A percentile compares a stretch with the other conserved stretches of the same genome.
phyloP scores from a whole-genome alignment of 2,888 invertebrate species.

The Onthophagus sagittarius region DNA sequence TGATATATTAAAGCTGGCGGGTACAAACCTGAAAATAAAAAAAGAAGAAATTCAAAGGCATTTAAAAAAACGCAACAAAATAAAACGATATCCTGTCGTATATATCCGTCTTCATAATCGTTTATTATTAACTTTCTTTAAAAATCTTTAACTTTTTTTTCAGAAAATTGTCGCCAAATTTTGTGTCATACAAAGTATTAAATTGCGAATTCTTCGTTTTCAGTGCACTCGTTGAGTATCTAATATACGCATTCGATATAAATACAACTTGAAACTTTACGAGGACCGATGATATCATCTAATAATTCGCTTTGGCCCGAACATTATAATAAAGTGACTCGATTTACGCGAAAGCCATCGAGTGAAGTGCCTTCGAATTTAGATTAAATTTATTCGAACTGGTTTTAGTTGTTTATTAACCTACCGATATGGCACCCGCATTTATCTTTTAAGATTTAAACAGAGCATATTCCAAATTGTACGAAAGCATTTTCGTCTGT shows the following conservation, averaged over 20 bases:
- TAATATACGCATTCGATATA: background rate
- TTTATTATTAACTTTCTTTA: background rate
- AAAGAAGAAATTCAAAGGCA: background rate
- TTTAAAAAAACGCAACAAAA: background rate
- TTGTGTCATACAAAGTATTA: too few species aligned
- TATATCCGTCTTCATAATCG: background rate
- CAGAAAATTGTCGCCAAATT: too few species aligned
- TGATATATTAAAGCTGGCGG: background rate
- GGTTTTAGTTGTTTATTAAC: too few species aligned
- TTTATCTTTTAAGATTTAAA: background rate
- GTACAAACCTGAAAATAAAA: background rate
- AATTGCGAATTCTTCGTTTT: background rate
- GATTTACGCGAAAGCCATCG: background rate
- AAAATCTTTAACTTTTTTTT: too few species aligned
- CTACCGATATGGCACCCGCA: too few species aligned
- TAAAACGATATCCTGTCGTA: background rate
- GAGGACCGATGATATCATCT: background rate
- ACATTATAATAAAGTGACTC: background rate
- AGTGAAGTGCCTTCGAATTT: background rate
- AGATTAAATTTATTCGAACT: background rate
- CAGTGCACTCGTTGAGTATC: background rate
- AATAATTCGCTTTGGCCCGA: background rate
- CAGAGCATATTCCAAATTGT: background rate
- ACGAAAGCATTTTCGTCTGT: constrained; percentile 26
- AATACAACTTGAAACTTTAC: background rate